Evolutionary conservation across 2,797 vertebrate species (phyloP).

Genomic region (Labeo calbasu): DNA sequence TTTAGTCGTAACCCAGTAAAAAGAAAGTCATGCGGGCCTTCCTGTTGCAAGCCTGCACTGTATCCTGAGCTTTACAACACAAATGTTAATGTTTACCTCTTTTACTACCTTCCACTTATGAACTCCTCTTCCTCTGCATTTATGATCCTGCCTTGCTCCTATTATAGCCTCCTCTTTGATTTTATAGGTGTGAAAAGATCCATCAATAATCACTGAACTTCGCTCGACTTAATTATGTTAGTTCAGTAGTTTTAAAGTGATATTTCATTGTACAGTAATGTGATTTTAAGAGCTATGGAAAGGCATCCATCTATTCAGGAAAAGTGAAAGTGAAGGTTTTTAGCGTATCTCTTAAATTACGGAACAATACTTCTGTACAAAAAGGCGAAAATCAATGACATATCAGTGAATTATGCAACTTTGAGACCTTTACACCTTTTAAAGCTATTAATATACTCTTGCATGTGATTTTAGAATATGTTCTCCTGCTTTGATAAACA

Average conservation of each 20-base stretch:
- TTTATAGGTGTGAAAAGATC: conserved; percentile 14
- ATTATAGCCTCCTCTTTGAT: neutral
- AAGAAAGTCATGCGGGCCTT: neutral
- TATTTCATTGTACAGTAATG: neutral
- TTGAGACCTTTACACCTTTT: neutral
- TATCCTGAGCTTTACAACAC: conserved; percentile 38
- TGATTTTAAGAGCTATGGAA: neutral
- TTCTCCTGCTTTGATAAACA: neutral
- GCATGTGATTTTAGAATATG: neutral
- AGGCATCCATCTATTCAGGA: neutral
- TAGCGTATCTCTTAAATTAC: neutral
- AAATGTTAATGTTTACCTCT: conserved; percentile 41
- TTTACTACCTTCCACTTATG: conserved; percentile 35
- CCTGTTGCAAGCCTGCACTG: neutral
- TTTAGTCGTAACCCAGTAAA: conserved; percentile 16
- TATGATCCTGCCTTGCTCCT: conserved; percentile 15
- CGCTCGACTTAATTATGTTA: neutral
- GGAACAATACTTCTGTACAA: neutral
- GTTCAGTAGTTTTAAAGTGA: neutral
- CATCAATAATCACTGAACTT: conserved; percentile 29
- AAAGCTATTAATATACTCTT: neutral
- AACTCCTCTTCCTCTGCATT: conserved; percentile 27
- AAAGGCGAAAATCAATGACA: neutral
- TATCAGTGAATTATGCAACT: neutral
- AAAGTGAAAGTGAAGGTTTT: neutral